Base-by-base conservation (phyloP, 2,113 vertebrate species). In the Corydoras sp. region DNA sequence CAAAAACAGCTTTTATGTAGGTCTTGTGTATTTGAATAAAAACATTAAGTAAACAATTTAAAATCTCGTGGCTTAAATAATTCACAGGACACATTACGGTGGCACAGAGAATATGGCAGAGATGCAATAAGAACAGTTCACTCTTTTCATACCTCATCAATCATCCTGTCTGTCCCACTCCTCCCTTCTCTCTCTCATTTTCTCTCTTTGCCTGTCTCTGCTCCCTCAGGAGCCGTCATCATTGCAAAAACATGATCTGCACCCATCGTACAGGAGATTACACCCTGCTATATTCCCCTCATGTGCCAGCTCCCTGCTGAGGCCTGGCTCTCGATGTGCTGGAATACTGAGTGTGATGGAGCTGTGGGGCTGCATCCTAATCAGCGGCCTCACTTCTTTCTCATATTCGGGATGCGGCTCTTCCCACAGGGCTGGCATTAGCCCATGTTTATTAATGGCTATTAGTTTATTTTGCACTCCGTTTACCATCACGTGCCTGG, bases 241-340 rank as follows among this genome's bases (percentile, higher is more conserved):
- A 84, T 85, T 82, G 81, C 80, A 83, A 85, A 86, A 89, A 88
- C 83, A 88, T 83, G 83, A 89, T 88, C 82, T 74, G 81, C 78
- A 65, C 81, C 85, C 81, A 82, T 90, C 86, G 88, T 84, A 84
- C 81, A 72, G 77, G 79, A 75, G 81, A 88, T 88, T 86, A 86
- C 83, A 85, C 78, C 77, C 80, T 67, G 78, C 79, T 76, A 83
- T 77, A 88, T 89, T 89, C 88, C 77, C 78, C 79, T 86, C 84
- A 83, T 83, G 86, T 76, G 65, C 80, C 43, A 10, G 53, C 65
- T 60, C 72, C 81, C 85, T 77, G 65, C 67, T 32, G 78, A 85
- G 77, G 43, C 24, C 61, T 30, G 58, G 62, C 71, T 71, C 62
- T 63, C 2, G 14, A 64, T 15, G 79, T 53, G 65, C 73, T 31